phyloP scores from a whole-genome alignment of 2,113 vertebrate genomes.

The Gnathonemus longibarbis region DNA sequence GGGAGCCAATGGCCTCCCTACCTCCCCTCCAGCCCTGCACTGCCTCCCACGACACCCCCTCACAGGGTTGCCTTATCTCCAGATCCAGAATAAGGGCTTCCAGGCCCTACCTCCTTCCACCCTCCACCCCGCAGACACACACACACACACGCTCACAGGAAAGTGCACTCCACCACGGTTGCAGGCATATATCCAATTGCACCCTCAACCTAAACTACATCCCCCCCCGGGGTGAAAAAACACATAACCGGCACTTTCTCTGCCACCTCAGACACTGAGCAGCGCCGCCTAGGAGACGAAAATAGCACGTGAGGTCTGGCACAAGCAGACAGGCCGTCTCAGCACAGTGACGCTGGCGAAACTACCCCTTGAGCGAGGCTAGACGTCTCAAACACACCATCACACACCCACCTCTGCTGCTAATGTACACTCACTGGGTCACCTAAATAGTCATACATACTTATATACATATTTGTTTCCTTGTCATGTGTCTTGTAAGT shows the following conservation, averaged over 20 bases:
- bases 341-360: not conserved
- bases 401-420: not conserved
- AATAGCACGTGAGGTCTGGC: not conserved
- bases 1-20: not conserved
- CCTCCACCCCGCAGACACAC: not conserved
- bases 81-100: not conserved
- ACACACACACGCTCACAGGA: not conserved
- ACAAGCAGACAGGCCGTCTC: not conserved
- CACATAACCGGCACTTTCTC: not conserved
- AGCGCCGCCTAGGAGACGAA: not conserved
- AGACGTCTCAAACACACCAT: not conserved
- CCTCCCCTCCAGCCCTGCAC: not conserved
- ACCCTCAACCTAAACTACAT: not conserved
- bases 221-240: not conserved
- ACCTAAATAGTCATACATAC: not conserved
- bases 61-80: not conserved
- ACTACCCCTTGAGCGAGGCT: not conserved
- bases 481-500: not conserved
- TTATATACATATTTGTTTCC: not conserved
- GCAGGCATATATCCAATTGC: not conserved
- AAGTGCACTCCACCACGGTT: not conserved
- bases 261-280: not conserved
- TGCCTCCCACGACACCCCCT: not conserved
- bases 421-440: not conserved
- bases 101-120: not conserved